A percentile compares a stretch with the other conserved stretches of the same genome.
These are phyloP conservation scores for Chelmon rostratus DNA, from an alignment of 2,797 vertebrate species.

Conservation along the genomic window DNA sequence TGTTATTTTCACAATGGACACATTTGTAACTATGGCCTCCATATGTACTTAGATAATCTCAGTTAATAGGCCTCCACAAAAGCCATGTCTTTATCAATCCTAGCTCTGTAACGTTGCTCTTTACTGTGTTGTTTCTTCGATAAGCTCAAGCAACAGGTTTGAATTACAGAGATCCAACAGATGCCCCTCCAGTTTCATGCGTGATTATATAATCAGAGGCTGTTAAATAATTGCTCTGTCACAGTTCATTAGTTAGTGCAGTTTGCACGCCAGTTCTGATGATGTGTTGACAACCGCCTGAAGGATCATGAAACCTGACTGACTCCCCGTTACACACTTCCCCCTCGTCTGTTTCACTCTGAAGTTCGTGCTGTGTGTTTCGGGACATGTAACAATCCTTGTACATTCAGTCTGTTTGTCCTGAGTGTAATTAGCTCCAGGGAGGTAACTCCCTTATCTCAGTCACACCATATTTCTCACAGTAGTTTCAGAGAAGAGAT, in stretches of 20 bases:
- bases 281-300: neutral
- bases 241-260: slow-evolving; percentile 3
- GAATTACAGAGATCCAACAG: neutral
- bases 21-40: slow-evolving; percentile 29
- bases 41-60: slow-evolving; percentile 22
- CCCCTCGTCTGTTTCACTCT: neutral
- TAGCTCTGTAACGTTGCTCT: slow-evolving; percentile 2
- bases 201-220: neutral
- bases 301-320: slow-evolving; percentile 16
- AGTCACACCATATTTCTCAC: slow-evolving; percentile 7
- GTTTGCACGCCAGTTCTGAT: slow-evolving; percentile 7
- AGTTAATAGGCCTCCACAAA: slow-evolving; percentile 14
- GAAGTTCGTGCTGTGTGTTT: neutral
- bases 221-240: neutral
- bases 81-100: slow-evolving; percentile 7
- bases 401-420: slow-evolving; percentile 21
- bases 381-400: neutral
- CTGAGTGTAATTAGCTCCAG: slow-evolving; percentile 6
- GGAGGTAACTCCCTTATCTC: slow-evolving; percentile 12
- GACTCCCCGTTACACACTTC: neutral
- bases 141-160: neutral
- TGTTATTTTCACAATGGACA: slow-evolving; percentile 12
- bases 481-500: slow-evolving; percentile 13
- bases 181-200: neutral
- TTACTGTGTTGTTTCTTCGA: neutral